A percentile compares a stretch with the other conserved stretches of the same genome.
These are phyloP conservation scores for Phlogophora meticulosa DNA, from an alignment of 2,888 invertebrate species.

Conservation along the genomic window DNA sequence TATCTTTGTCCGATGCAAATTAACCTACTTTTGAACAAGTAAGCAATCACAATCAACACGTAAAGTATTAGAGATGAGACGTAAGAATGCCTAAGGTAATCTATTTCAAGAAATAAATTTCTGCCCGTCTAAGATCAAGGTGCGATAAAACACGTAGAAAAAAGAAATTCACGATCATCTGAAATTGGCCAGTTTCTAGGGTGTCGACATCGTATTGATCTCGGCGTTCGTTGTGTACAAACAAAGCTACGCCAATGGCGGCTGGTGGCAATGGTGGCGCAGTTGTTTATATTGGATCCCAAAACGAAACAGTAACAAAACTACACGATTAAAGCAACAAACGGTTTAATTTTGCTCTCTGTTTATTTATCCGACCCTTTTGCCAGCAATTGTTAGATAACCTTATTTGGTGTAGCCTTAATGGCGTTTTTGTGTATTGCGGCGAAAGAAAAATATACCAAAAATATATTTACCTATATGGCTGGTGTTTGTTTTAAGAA, in stretches of 20 bases:
- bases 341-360: slow-evolving; percentile 48
- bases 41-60: no score
- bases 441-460: slow-evolving; percentile 29
- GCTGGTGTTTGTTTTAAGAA: not conserved
- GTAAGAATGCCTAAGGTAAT: no score
- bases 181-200: slow-evolving; percentile 8
- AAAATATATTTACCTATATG: slow-evolving; percentile 3
- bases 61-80: no score
- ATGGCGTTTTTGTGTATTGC: slow-evolving; percentile 29
- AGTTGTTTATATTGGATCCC: slow-evolving; percentile 43
- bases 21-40: no score
- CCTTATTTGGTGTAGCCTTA: slow-evolving; percentile 19
- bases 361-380: slow-evolving; percentile 52
- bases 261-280: not conserved
- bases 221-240: slow-evolving; percentile 10
- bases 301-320: slow-evolving; percentile 48
- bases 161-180: not conserved
- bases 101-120: no score
- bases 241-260: slow-evolving; percentile 11
- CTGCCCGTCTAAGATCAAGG: not conserved
- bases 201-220: slow-evolving; percentile 29
- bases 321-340: slow-evolving; percentile 56
- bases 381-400: slow-evolving; percentile 31
- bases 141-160: no score
- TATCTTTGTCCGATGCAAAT: no score